Base-by-base conservation (phyloP, 2,888 invertebrate species). In the Synergus laeviventris region DNA sequence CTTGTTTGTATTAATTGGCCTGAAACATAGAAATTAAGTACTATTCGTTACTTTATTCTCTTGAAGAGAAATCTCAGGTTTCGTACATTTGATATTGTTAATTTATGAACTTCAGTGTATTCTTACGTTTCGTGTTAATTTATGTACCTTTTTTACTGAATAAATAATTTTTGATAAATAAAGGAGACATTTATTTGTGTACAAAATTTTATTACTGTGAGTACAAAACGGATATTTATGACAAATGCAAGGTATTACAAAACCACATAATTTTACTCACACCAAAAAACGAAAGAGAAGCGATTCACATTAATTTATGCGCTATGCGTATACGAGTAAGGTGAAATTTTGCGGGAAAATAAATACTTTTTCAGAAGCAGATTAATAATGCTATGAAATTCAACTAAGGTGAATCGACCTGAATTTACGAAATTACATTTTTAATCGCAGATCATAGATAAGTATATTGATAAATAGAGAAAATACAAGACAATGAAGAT, bases 141-240 rank as follows among this genome's bases (percentile, higher is more conserved):
- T 14, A 14, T 59, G 4, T 59, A 4, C 12, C 11, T 12, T 18
- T 18, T 59, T 59, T 12, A 14, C 7, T 7, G 14, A 59, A 59
- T 59, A 59, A 21, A 59, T 56, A 5, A 59, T 24, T 59, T 59
- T 24, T 59, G 59, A 12, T 18, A 59, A 14, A 39, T 5, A 64
- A 64, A 64, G 11, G 16, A 31, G 1, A 12, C 39, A 12, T 56
- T 66, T 14, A 31, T 49, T 66, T 70, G 49, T 31, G 16, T 70
- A 49, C n/a, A 49, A 70, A 70, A 70, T 49, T 70, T 70, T 70
- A 70, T 70, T 70, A 42, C 31, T 49, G 31, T 49, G 70, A 70
- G 31, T 70, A 70, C 45, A 49, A 70, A 45, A 49, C 49, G 42
- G 45, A 49, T 31, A 42, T 66, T 66, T 66, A 66, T 7, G 66